Evolutionary conservation across 2,888 invertebrate species (phyloP), one percentile per base, ranked within the genome.

Genomic region (Drosophila melanosoma): DNA sequence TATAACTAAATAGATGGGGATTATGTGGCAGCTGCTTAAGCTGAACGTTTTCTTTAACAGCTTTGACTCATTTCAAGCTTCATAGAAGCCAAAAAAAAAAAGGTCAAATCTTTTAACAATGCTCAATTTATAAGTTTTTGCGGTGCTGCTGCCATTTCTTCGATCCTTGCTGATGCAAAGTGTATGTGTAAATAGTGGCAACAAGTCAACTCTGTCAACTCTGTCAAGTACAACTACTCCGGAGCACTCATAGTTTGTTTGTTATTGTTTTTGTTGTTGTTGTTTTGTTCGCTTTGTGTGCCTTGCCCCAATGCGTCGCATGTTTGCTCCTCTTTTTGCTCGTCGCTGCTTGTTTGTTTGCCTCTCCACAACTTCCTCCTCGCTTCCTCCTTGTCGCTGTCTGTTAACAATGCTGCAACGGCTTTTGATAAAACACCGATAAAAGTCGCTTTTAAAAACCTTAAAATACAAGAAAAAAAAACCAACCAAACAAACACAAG

Each of bases 401-500:
- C 52, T 57, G 56, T 59, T 67, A 69, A 74, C 77, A 71, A 49
- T 67, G 79, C 51, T 76, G 66, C 66, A 69, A 69, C 52, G 70
- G 58, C 75, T 86, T 74, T 69, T 82, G 70, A 84, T 84, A 87
- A 79, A 82, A 71, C 62, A 61, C 65, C 69, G 73, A 79, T 76
- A 79, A 79, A 80, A 76, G 52, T 52, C 60, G 66, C 74, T 78
- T 76, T 60, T 49, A 71, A 69, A 52, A 72, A 74, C 38, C 61
- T 82, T 52, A 10, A 45, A 74, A 52, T 48, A 66, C 26, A 26
- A 26, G 26, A 70, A 63, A 51, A 29, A 35, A 36, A 15, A 12
- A 12, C 62, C 76, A 87, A 76, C 74, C 81, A 74, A 81, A 57
- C 72, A 88, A 84, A 84, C 83, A 88, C 62, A 60, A 83, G 66